Evolutionary conservation across 2,888 invertebrate species (phyloP).

Genomic region (Caenorhabditis sp.): DNA sequence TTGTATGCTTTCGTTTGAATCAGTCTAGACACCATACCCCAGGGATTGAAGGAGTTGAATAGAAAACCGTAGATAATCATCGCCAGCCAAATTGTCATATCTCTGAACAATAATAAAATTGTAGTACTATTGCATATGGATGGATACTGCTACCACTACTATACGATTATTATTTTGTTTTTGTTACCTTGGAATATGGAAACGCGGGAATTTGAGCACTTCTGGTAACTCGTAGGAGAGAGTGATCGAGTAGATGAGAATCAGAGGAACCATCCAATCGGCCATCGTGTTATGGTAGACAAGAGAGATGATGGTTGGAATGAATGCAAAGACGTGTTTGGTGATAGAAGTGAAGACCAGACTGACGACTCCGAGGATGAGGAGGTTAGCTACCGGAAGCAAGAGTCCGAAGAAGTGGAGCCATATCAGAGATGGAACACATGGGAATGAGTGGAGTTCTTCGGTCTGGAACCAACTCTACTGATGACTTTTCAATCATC

Average conservation of each 20-base stretch:
- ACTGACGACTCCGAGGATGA: slow-evolving; percentile 27
- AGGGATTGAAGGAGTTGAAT: slow-evolving; percentile 51
- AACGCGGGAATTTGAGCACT: slow-evolving; percentile 18
- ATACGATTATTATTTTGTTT: background rate
- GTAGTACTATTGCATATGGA: background rate
- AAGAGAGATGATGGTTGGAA: slow-evolving; percentile 40
- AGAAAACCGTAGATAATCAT: slow-evolving; percentile 44
- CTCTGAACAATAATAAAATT: slow-evolving; percentile 35
- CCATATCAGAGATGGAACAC: slow-evolving; percentile 35
- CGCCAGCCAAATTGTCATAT: slow-evolving; percentile 41
- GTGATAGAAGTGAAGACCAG: slow-evolving; percentile 2
- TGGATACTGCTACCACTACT: slow-evolving; percentile 8
- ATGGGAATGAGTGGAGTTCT: slow-evolving; percentile 46
- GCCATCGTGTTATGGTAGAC: slow-evolving; percentile 50
- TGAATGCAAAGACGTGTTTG: slow-evolving; percentile 14
- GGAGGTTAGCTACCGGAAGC: slow-evolving; percentile 15
- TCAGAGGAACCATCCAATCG: slow-evolving; percentile 57
- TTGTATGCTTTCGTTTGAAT: background rate
- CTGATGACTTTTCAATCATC: background rate
- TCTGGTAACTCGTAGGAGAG: slow-evolving; percentile 44
- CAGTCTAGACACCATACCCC: slow-evolving; percentile 5
- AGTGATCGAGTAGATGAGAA: slow-evolving; percentile 40
- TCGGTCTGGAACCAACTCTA: slow-evolving; percentile 11
- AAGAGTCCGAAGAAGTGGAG: slow-evolving; percentile 43
- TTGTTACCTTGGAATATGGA: slow-evolving; percentile 26